Conservation (phyloP, 2,888 invertebrate genomes). For the Petrolisthes manimaculis region DNA sequence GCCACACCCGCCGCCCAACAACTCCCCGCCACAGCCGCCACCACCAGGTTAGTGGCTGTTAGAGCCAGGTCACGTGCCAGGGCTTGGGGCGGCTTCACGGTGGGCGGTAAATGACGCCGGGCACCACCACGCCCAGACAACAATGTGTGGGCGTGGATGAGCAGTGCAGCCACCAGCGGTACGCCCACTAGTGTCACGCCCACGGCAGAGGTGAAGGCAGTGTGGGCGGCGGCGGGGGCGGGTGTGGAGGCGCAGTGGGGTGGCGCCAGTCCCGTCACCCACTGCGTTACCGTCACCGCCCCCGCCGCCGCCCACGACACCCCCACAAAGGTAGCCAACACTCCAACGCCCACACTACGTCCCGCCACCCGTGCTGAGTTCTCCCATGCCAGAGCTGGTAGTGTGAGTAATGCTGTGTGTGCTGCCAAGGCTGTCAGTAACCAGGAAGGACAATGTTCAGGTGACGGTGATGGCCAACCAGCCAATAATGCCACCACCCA, state of each 20-base stretch:
- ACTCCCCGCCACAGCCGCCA: conserved; percentile 51
- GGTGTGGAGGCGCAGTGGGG: conserved; percentile 36
- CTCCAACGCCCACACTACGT: conserved; percentile 42
- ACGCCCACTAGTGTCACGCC: conserved; percentile 58
- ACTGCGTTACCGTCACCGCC: conserved; percentile 54
- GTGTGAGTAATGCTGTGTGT: conserved; percentile 55
- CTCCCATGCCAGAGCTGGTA: conserved; percentile 62
- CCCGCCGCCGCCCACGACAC: conserved; percentile 52
- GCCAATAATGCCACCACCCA: conserved; percentile 56
- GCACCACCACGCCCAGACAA: conserved; percentile 50
- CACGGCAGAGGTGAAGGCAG: conserved; percentile 55
- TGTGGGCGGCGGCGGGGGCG: conserved; percentile 31
- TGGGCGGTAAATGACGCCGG: conserved; percentile 36
- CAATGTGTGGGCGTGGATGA: conserved; percentile 60
- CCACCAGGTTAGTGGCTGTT: conserved; percentile 52
- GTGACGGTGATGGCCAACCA: conserved; percentile 46
- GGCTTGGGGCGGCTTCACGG: conserved; percentile 54
- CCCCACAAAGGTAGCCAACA: conserved; percentile 50
- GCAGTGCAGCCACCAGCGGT: conserved; percentile 51
- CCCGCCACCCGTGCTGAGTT: conserved; percentile 53
- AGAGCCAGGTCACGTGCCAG: conserved; percentile 56
- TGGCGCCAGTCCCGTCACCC: conserved; percentile 58
- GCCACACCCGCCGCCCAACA: conserved; percentile 57
- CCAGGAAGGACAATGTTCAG: conserved; percentile 60
- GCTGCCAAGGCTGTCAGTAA: conserved; percentile 60